Evolutionary conservation across 2,888 invertebrate genomes (phyloP).

Genomic region (Ptilodon capucinus): DNA sequence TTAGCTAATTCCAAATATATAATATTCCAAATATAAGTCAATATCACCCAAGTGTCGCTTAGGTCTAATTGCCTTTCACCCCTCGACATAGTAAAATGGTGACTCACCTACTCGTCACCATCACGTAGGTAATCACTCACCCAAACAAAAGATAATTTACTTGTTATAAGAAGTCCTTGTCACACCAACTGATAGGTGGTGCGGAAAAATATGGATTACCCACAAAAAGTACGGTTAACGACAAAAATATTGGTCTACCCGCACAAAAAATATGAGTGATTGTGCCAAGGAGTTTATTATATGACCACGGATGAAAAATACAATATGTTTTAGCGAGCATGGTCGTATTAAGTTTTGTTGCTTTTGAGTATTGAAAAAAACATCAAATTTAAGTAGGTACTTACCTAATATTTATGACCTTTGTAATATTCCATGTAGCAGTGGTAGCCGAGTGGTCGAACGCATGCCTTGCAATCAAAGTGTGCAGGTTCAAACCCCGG

Average conservation of each 20-base stretch:
- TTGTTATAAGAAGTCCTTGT: constrained; percentile 30
- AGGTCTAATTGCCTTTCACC: no score
- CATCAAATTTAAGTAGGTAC: no score
- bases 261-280: constrained; percentile 27
- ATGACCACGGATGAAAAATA: constrained; percentile 7
- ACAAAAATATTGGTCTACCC: neutral
- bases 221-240: constrained; percentile 13
- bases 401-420: no score
- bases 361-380: neutral
- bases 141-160: constrained; percentile 19
- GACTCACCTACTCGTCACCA: neutral
- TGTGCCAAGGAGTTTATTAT: constrained; percentile 16
- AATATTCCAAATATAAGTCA: no score
- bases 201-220: constrained; percentile 35
- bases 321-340: neutral
- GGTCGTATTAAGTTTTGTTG: neutral
- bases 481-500: no score
- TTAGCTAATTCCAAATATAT: no score
- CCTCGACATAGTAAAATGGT: neutral
- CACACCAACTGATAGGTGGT: constrained; percentile 33
- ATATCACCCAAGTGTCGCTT: no score
- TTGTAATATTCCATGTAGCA: no score
- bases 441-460: no score
- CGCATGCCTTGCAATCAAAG: no score
- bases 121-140: neutral